phyloP scores from a whole-genome alignment of 2,113 vertebrate species.

The Toxostoma redivivum region DNA sequence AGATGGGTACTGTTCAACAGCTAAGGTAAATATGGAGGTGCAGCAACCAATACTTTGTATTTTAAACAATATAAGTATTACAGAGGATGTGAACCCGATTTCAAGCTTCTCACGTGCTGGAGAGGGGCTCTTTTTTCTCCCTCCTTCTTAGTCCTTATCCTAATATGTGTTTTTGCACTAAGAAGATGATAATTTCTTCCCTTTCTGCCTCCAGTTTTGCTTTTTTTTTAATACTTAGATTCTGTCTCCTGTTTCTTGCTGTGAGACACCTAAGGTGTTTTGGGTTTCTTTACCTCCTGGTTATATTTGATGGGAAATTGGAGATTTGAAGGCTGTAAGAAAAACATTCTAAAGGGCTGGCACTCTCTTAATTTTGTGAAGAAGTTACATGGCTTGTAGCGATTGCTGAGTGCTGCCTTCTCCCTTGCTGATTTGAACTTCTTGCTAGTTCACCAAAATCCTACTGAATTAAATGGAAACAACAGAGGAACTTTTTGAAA shows the following conservation, averaged over 20 bases:
- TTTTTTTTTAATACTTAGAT: neutral
- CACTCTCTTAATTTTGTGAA: neutral
- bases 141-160: neutral
- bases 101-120: neutral
- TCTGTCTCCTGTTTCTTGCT: neutral
- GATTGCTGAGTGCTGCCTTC: neutral
- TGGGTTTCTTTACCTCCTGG: neutral
- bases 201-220: neutral
- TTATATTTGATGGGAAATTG: neutral
- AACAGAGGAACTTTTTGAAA: neutral
- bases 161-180: rapidly evolving
- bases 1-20: neutral
- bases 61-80: neutral
- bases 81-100: neutral
- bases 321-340: neutral
- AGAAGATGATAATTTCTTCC: rapidly evolving
- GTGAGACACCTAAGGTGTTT: neutral
- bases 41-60: neutral
- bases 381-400: neutral
- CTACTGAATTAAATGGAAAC: neutral
- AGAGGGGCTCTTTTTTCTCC: neutral
- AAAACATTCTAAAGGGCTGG: neutral
- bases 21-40: neutral
- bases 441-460: neutral
- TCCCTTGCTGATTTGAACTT: neutral